Evolutionary conservation across 2,797 vertebrate genomes (phyloP), one percentile per base, ranked within the genome.

Genomic region (Xenops minutus): DNA sequence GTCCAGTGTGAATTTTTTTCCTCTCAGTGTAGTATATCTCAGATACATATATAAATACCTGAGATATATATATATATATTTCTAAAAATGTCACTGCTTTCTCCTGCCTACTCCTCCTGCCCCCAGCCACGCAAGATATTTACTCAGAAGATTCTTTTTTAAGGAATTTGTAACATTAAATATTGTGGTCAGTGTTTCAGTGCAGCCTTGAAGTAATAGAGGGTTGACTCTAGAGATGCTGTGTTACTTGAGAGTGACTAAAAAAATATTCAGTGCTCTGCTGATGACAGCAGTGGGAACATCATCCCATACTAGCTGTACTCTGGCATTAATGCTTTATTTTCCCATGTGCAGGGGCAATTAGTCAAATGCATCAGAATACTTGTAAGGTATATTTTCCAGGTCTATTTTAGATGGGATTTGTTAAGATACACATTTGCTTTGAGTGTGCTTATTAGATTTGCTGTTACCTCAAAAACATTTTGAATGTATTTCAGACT

Each of bases 11-110:
- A 77, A 7, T 34, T 52, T 43, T 17, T 32, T 69, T 62, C n/a
- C 27, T 41, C 6, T 14, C 23, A 36, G 15, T 43, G 58, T 34
- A 36, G 26, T 67, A 37, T 29, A 43, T 61, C 49, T 73, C 29
- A 62, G 52, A 51, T 12, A 14, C 15, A 30, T 39, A 15, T 6
- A 26, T 26, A 13, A 12, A 20, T 19, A 32, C 13, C 43, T 10
- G 18, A 14, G 7, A 10, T 12, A 16, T 14, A 17, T 8, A 15
- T 11, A 5, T 36, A 3, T 17, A 2, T 12, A 15, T 6, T 21
- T 64, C 30, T 79, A 49, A 24, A 78, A 43, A 63, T 72, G 27
- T 62, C 34, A 29, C 52, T 94, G 6, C 36, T 71, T 54, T 61
- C 26, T 88, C 17, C 64, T 23, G 22, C 43, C 27, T 22, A 9